phyloP scores from a whole-genome alignment of 1,140 invertebrate genomes.

The Nephotettix cincticeps region DNA sequence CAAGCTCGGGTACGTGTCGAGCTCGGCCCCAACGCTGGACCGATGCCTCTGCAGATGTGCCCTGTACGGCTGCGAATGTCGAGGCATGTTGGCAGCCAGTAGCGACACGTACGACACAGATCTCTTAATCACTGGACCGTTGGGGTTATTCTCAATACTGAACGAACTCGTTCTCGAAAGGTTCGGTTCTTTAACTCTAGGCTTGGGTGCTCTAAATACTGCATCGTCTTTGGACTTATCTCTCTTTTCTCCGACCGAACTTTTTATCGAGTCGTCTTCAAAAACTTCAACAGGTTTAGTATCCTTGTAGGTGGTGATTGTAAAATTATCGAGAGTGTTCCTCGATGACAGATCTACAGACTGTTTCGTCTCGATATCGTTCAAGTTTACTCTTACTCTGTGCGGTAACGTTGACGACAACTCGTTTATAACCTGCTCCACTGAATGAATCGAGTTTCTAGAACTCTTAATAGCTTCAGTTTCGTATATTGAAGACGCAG shows the following conservation, averaged over 20 bases:
- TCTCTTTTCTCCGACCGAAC: conserved; percentile 30
- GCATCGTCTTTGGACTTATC: conserved; percentile 28
- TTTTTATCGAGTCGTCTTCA: conserved; percentile 37
- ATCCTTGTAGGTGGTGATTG: conserved; percentile 37
- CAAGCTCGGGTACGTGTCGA: neutral
- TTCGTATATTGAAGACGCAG: too few species aligned
- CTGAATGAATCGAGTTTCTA: neutral
- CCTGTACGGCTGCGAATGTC: conserved; percentile 14
- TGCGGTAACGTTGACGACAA: conserved; percentile 2
- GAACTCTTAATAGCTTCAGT: neutral
- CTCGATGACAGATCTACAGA: neutral
- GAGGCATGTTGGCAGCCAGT: conserved; percentile 29
- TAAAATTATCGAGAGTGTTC: conserved; percentile 39
- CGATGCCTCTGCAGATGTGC: neutral
- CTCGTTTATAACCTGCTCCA: conserved; percentile 24
- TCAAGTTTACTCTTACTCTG: neutral
- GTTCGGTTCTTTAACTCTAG: conserved; percentile 21
- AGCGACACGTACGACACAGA: conserved; percentile 38
- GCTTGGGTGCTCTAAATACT: conserved; percentile 12
- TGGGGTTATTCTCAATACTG: conserved; percentile 20
- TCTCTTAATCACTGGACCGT: conserved; percentile 31
- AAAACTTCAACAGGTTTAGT: conserved; percentile 37
- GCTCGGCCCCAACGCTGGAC: neutral
- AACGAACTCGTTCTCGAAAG: conserved; percentile 35
- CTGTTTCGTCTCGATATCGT: neutral